Evolutionary conservation across 2,113 vertebrate genomes (phyloP).

Genomic region (Thomomys bottae): DNA sequence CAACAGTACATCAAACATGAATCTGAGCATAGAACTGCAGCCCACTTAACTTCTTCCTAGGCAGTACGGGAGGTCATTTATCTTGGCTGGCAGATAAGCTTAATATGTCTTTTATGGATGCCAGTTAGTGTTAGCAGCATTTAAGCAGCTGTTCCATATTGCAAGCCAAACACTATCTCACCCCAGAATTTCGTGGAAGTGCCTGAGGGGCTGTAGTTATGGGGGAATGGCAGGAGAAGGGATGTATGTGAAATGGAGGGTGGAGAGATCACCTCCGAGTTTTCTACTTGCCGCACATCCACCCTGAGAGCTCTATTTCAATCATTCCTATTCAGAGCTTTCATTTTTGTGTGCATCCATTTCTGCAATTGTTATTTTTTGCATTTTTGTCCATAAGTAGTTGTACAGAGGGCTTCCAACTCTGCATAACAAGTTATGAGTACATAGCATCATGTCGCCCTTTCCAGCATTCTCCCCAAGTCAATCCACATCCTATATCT

Average conservation of each 20-base stretch:
- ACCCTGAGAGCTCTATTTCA: not conserved
- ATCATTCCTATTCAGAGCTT: not conserved
- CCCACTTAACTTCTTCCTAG: conserved; percentile 35
- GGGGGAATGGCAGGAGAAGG: not conserved
- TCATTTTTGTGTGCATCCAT: not conserved
- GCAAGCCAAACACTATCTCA: not conserved
- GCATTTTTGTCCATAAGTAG: too few species aligned
- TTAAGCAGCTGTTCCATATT: not conserved
- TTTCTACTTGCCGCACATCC: not conserved
- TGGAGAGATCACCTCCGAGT: not conserved
- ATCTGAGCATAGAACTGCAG: not conserved
- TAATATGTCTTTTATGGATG: not conserved
- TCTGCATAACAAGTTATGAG: too few species aligned
- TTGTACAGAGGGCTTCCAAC: too few species aligned
- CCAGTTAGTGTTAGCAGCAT: not conserved
- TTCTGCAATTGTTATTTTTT: not conserved
- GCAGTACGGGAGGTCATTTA: not conserved
- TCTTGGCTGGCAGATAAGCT: conserved; percentile 20
- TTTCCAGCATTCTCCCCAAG: too few species aligned
- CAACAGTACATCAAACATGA: not conserved
- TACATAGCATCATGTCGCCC: too few species aligned
- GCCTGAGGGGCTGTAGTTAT: not conserved
- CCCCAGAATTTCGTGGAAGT: not conserved
- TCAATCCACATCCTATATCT: too few species aligned
- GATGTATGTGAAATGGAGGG: not conserved